Percentiles rank a stretch among this genome's conserved stretches.
Evolutionary conservation across 1,140 invertebrate genomes (phyloP).

Genomic region (Leptinotarsa defecta): DNA sequence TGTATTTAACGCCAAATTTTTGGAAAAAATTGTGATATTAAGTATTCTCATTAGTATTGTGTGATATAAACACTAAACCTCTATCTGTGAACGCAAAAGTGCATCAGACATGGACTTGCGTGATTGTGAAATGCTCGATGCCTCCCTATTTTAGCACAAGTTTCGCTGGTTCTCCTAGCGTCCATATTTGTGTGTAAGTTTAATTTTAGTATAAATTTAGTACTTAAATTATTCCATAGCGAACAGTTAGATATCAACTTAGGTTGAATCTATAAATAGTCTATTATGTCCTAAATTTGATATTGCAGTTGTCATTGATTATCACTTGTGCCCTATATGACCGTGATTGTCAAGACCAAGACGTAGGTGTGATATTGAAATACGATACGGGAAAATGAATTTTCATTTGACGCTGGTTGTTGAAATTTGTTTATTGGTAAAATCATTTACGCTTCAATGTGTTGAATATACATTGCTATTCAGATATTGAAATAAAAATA

Average conservation of each 20-base stretch:
- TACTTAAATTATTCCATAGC: neutral
- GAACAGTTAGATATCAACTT: neutral
- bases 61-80: constrained; percentile 48
- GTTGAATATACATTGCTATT: too few species aligned
- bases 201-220: constrained; percentile 24
- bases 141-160: constrained; percentile 43
- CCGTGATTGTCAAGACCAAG: neutral
- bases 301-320: constrained; percentile 18
- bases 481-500: too few species aligned
- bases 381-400: neutral
- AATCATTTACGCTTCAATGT: too few species aligned
- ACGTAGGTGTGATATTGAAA: neutral
- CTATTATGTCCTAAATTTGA: constrained; percentile 20
- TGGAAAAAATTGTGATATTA: constrained; percentile 55
- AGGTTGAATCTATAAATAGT: neutral
- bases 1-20: constrained; percentile 56
- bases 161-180: constrained; percentile 46
- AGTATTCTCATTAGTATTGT: constrained; percentile 54
- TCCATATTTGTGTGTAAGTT: constrained; percentile 52
- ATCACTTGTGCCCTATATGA: neutral
- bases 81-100: constrained; percentile 41
- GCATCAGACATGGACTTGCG: constrained; percentile 45
- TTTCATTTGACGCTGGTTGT: neutral
- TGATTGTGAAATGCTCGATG: constrained; percentile 44
- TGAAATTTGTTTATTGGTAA: neutral